Percentiles rank a stretch among this genome's conserved stretches.
Evolutionary conservation across 2,888 invertebrate genomes (phyloP).

Genomic region (Xylota segnis): DNA sequence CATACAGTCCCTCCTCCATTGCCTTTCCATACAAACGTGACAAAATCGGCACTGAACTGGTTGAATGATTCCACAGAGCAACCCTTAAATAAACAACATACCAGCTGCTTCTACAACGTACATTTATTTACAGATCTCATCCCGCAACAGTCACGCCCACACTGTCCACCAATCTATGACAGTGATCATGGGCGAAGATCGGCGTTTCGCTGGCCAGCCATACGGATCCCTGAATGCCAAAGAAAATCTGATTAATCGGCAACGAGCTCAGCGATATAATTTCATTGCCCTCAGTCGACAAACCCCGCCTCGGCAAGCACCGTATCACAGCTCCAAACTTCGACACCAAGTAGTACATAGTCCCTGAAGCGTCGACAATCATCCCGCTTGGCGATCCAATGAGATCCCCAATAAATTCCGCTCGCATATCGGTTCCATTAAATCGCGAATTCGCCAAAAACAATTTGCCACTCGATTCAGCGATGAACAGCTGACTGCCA

Average conservation of each 20-base stretch:
- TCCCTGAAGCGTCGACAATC: conserved; percentile 79
- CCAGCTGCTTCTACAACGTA: neutral
- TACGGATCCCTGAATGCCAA: conserved; percentile 80
- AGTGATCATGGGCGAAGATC: conserved; percentile 81
- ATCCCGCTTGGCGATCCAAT: conserved; percentile 80
- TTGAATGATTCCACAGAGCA: too few species aligned
- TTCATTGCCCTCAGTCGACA: conserved; percentile 82
- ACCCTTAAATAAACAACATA: neutral
- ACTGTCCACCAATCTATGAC: conserved; percentile 79
- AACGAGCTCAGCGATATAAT: conserved; percentile 82
- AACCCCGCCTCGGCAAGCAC: conserved; percentile 78
- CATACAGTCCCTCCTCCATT: too few species aligned
- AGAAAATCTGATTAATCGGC: conserved; percentile 82
- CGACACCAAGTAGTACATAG: conserved; percentile 81
- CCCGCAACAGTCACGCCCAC: neutral
- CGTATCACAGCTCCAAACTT: conserved; percentile 82
- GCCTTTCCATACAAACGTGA: too few species aligned
- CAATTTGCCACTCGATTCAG: conserved; percentile 78
- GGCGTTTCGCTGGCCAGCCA: conserved; percentile 82
- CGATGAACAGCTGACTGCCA: conserved; percentile 80
- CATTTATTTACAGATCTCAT: neutral
- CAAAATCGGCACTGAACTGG: too few species aligned
- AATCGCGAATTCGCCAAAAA: conserved; percentile 35
- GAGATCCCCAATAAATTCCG: conserved; percentile 79
- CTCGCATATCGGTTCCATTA: conserved; percentile 59